A percentile compares a stretch with the other conserved stretches of the same genome.
Evolutionary conservation across 2,113 vertebrate genomes (phyloP).

Genomic region (Ascaphus truei): DNA sequence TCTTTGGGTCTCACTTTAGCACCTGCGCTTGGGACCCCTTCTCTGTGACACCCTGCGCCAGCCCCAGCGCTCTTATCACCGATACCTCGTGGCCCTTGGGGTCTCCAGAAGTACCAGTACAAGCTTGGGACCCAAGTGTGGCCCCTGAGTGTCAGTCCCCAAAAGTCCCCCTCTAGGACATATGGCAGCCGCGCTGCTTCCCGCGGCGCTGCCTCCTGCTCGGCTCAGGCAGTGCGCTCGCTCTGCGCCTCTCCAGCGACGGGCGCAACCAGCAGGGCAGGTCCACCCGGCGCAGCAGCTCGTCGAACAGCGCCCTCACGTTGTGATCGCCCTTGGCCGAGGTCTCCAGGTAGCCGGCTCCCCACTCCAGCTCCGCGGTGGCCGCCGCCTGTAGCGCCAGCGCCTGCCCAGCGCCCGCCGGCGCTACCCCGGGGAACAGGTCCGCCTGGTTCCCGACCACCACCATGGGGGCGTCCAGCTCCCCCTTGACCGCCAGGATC

Average conservation of each 20-base stretch:
- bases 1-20: too few relatives aligned
- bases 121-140: too few relatives aligned
- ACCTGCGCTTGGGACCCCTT: too few relatives aligned
- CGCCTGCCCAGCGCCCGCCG: slow-evolving; percentile 40
- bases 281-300: slow-evolving; percentile 54
- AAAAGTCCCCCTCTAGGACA: slow-evolving; percentile 42
- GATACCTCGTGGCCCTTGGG: too few relatives aligned
- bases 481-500: slow-evolving; percentile 50
- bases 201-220: slow-evolving; percentile 36
- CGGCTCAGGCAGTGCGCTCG: slow-evolving; percentile 16
- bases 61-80: too few relatives aligned
- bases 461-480: slow-evolving; percentile 42
- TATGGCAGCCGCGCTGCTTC: slow-evolving; percentile 53
- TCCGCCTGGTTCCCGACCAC: slow-evolving; percentile 60
- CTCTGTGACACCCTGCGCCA: too few relatives aligned
- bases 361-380: slow-evolving; percentile 54
- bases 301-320: slow-evolving; percentile 47
- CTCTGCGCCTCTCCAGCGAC: slow-evolving; percentile 41
- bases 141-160: not conserved
- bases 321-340: slow-evolving; percentile 57
- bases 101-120: too few relatives aligned
- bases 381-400: slow-evolving; percentile 41
- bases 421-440: not conserved
- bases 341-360: slow-evolving; percentile 54
- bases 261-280: slow-evolving; percentile 48